These are phyloP conservation scores for Mermis nigrescens DNA, from an alignment of 2,888 invertebrate genomes.

Conservation along the genomic window DNA sequence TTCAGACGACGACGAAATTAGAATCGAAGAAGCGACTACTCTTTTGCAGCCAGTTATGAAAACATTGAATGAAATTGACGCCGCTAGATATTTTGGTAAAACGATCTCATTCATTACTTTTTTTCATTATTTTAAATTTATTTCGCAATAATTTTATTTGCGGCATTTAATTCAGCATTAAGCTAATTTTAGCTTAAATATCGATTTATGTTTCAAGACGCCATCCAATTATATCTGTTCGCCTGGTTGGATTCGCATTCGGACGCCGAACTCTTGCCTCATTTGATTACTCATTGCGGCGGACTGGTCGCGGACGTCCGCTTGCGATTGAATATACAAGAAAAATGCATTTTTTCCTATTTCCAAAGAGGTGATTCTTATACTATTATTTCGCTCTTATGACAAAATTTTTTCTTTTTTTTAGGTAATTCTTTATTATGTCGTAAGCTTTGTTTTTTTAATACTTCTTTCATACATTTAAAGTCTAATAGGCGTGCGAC, in stretches of 20 bases:
- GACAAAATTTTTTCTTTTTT: too few species aligned
- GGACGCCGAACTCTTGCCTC: not conserved
- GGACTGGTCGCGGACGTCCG: not conserved
- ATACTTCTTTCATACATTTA: too few species aligned
- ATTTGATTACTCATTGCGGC: not conserved
- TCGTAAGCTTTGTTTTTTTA: too few species aligned
- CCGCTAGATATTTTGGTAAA: not conserved
- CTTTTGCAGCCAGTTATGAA: not conserved
- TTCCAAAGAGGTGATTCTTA: not conserved
- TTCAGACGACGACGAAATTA: not conserved
- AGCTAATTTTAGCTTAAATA: too few species aligned
- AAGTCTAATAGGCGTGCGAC: too few species aligned
- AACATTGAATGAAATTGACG: not conserved
- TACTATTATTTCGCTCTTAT: too few species aligned
- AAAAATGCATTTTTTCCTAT: not conserved
- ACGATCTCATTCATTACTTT: too few species aligned
- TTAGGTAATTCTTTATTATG: too few species aligned
- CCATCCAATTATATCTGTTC: not conserved
- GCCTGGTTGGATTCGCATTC: not conserved
- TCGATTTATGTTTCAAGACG: too few species aligned
- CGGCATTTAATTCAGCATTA: too few species aligned
- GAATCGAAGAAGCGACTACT: not conserved
- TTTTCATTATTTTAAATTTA: too few species aligned
- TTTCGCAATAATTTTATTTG: too few species aligned
- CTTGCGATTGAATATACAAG: not conserved